Conservation (phyloP, 2,113 vertebrate species). For the Lophura nycthemera region DNA sequence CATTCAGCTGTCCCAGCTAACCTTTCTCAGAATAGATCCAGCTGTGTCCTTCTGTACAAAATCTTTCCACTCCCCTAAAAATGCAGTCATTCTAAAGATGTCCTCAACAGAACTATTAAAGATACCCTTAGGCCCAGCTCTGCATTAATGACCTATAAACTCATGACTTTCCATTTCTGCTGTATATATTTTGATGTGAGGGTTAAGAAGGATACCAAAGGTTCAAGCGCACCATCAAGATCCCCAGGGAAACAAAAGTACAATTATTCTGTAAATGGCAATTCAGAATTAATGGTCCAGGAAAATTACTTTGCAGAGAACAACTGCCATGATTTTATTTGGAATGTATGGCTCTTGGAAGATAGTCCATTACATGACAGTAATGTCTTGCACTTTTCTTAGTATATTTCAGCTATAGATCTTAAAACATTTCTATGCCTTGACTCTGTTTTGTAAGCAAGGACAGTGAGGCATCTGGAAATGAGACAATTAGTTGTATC, state of each 20-base stretch:
- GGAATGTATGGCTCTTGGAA: conserved; percentile 37
- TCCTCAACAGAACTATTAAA: conserved; percentile 50
- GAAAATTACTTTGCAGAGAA: conserved; percentile 66
- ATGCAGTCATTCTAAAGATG: conserved; percentile 48
- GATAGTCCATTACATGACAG: not conserved
- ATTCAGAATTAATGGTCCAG: conserved; percentile 69
- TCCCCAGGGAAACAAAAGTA: conserved; percentile 57
- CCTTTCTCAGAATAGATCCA: conserved; percentile 70
- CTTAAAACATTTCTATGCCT: not conserved
- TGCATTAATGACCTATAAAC: conserved; percentile 65
- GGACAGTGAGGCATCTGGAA: not conserved
- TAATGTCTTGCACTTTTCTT: conserved; percentile 9
- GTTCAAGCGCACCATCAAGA: conserved; percentile 56
- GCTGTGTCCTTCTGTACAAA: conserved; percentile 63
- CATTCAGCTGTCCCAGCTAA: conserved; percentile 65
- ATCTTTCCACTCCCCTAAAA: conserved; percentile 60
- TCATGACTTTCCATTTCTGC: conserved; percentile 62
- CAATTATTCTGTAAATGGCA: conserved; percentile 69
- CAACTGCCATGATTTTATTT: conserved; percentile 45
- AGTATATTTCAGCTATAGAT: not conserved
- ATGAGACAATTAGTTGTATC: not conserved
- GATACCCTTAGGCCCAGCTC: conserved; percentile 50
- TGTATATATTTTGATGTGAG: conserved; percentile 66
- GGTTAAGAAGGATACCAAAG: conserved; percentile 66
- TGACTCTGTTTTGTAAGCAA: not conserved